A percentile compares a stretch with the other conserved stretches of the same genome.
These are phyloP conservation scores for Lycopodina hypogea DNA, from an alignment of 37 sponge, comb jelly and placozoan species.

Conservation along the genomic window DNA sequence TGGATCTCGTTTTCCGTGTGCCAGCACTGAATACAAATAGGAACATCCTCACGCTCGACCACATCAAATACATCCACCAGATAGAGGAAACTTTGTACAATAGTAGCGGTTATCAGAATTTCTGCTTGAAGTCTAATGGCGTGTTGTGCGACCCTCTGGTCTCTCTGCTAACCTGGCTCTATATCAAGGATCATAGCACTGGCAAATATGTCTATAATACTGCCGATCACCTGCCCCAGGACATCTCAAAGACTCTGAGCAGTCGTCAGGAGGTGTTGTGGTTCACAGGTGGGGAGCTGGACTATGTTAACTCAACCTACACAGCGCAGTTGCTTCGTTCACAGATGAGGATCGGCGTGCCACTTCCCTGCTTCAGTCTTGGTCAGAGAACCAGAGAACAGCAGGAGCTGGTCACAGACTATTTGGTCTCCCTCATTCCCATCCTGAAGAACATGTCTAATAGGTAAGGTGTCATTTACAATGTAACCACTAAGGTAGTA, in stretches of 20 bases:
- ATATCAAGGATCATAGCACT: constrained; percentile 14
- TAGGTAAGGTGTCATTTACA: constrained; percentile 22
- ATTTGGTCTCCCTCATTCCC: constrained; percentile 32
- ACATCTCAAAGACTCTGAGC: too few species aligned
- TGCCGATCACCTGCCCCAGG: background rate
- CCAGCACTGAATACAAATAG: constrained; percentile 11
- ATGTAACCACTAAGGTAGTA: background rate
- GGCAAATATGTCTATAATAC: constrained; percentile 11
- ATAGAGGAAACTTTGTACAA: constrained; percentile 52
- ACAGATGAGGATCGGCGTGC: constrained; percentile 48
- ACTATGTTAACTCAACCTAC: background rate
- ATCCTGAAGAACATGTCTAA: constrained; percentile 33
- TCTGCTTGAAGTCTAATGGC: constrained; percentile 32
- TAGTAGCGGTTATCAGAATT: constrained; percentile 6
- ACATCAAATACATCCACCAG: constrained; percentile 37
- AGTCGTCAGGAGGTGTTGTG: constrained; percentile 7
- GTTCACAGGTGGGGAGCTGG: constrained; percentile 45
- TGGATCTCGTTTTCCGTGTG: constrained; percentile 55
- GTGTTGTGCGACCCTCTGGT: constrained; percentile 52
- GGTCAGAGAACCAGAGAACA: constrained; percentile 14
- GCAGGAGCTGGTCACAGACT: constrained; percentile 30
- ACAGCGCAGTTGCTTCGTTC: constrained; percentile 41
- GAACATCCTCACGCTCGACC: constrained; percentile 47
- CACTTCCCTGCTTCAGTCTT: constrained; percentile 29
- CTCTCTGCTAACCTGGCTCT: constrained; percentile 68